Percentiles rank a stretch among this genome's conserved stretches.
Conservation (phyloP, 2,113 vertebrate species). For the Lates calcarifer region DNA sequence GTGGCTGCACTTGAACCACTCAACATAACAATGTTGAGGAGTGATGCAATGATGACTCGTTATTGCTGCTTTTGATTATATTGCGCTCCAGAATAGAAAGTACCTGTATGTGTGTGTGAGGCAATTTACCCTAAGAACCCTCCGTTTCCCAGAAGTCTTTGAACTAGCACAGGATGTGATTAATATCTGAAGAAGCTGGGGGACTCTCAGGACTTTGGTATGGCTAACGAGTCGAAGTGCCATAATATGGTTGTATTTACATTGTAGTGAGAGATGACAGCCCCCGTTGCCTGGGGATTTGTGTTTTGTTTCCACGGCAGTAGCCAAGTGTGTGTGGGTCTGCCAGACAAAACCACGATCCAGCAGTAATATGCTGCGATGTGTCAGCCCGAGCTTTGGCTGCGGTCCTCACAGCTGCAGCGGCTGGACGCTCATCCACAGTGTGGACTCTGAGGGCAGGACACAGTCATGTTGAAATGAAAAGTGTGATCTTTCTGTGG, state of each 20-base stretch:
- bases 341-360: constrained; percentile 66
- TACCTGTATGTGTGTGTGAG: constrained; percentile 52
- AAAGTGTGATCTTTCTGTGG: not conserved
- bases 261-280: constrained; percentile 73
- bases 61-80: constrained; percentile 69
- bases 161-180: constrained; percentile 79
- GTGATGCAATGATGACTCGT: constrained; percentile 76
- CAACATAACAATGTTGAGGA: constrained; percentile 66
- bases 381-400: constrained; percentile 64
- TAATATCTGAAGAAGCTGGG: constrained; percentile 70
- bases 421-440: constrained; percentile 48
- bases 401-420: constrained; percentile 50
- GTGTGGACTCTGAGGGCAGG: constrained; percentile 24
- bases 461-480: not conserved
- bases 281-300: constrained; percentile 67
- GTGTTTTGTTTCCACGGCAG: constrained; percentile 74
- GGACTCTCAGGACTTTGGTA: constrained; percentile 54
- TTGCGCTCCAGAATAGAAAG: constrained; percentile 45
- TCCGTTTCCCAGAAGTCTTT: constrained; percentile 77
- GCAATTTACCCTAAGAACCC: constrained; percentile 49
- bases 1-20: constrained; percentile 61
- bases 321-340: constrained; percentile 69
- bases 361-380: constrained; percentile 61
- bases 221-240: constrained; percentile 58
- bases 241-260: constrained; percentile 81